Percentiles rank a stretch among this genome's conserved stretches.
These are phyloP conservation scores for Momotus momota DNA, from an alignment of 2,797 vertebrate species.

Conservation along the genomic window DNA sequence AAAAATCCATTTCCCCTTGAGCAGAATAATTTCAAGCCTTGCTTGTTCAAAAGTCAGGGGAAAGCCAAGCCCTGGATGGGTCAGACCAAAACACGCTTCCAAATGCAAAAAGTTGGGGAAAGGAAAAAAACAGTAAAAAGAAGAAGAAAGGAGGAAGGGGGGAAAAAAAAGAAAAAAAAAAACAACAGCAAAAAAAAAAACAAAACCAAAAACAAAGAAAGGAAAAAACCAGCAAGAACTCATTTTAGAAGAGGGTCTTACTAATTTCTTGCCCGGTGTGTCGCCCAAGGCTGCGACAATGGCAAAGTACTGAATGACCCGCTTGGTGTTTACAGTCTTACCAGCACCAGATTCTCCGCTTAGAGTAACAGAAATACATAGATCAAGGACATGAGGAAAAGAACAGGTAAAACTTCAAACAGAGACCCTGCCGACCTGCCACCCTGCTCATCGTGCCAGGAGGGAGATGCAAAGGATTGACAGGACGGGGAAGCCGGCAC, in stretches of 20 bases:
- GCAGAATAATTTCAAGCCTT: constrained; percentile 74
- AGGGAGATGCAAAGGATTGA: not conserved
- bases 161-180: not conserved
- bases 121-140: not conserved
- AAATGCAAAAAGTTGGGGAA: constrained; percentile 50
- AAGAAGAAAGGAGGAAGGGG: not conserved
- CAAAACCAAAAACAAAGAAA: not conserved
- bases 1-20: constrained; percentile 63
- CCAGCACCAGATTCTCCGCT: constrained; percentile 99
- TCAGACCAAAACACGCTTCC: constrained; percentile 61
- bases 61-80: constrained; percentile 56
- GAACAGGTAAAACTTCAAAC: constrained; percentile 15
- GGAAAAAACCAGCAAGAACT: constrained; percentile 51
- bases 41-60: constrained; percentile 72
- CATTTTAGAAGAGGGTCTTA: constrained; percentile 83
- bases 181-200: not conserved
- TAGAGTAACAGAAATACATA: constrained; percentile 83
- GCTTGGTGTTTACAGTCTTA: constrained; percentile 99
- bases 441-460: accelerated
- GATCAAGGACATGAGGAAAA: constrained; percentile 67
- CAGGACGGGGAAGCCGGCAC: accelerated
- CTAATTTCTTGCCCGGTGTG: constrained; percentile 91
- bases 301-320: constrained; percentile 99
- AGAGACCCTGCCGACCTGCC: not conserved
- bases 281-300: constrained; percentile 97